Base-by-base conservation (phyloP, 2,113 vertebrate genomes). In the Argyrosomus japonicus region DNA sequence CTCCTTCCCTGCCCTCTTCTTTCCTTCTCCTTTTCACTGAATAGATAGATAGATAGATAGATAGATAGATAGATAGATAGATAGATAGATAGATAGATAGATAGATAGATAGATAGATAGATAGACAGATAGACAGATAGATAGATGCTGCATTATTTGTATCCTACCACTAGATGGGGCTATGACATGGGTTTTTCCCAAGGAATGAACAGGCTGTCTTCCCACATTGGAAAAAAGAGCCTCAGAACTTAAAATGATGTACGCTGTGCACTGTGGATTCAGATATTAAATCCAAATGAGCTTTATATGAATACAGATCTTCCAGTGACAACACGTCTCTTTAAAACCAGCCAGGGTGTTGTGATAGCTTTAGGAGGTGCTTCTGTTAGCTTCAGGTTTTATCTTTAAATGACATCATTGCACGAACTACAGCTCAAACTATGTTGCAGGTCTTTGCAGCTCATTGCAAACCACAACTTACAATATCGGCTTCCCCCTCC, bases 111-210 rank as follows among this genome's bases (percentile, higher is more conserved):
- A 36, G 36, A 36, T 17, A 29, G 57, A 36, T 36, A 36, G 36
- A 36, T 36, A 36, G 36, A 36, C 9, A 36, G 36, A 36, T 17
- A 29, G 57, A 58, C 25, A 56, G 54, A 58, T 25, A 58, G 56
- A 58, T 6, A 58, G 56, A 58, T 6, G 13, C 9, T 84, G 75
- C 84, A 89, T 47, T 85, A 25, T 43, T 67, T 36, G 0, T 3
- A 54, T 81, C 1, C 11, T 25, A 68, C 78, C 94, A 90, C 83
- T 83, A 93, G 93, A 84, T 91, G 91, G 73, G 0, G 87, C n/a
- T 75, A 21, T 67, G 21, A 19, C 67, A 63, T 77, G 0, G 0
- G 2, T 68, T 69, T 87, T 54, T 21, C 14, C 12, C 58, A 63
- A 51, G 25, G 65, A 27, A 68, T 36, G 11, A 17, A 32, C 5